Percentiles rank a stretch among this genome's conserved stretches.
These are phyloP conservation scores for Spodoptera frugiperda DNA, from an alignment of 1,140 invertebrate species.

Conservation along the genomic window DNA sequence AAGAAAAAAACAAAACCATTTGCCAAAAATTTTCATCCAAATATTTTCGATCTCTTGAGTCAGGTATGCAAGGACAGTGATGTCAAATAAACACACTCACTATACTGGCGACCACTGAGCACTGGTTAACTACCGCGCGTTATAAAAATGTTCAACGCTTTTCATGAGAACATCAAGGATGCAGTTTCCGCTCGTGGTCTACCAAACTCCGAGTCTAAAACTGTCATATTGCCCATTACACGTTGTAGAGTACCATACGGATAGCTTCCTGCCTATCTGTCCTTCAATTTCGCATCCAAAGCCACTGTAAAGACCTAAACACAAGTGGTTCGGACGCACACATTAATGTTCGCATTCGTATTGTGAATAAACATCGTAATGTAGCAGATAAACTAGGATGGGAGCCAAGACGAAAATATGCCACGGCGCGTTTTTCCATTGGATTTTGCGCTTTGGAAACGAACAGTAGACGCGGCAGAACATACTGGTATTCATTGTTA, in stretches of 20 bases:
- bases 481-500: constrained; percentile 72
- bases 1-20: constrained; percentile 49
- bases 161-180: constrained; percentile 12
- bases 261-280: background rate
- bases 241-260: constrained; percentile 38
- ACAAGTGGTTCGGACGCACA: constrained; percentile 81
- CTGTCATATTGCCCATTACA: constrained; percentile 5
- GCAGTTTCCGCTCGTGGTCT: constrained; percentile 8
- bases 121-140: constrained; percentile 17
- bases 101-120: constrained; percentile 25
- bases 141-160: constrained; percentile 24
- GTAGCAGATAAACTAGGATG: constrained; percentile 86
- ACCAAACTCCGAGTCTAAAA: constrained; percentile 4
- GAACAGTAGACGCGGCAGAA: constrained; percentile 72
- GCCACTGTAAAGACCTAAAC: constrained; percentile 66
- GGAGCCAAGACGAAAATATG: constrained; percentile 86
- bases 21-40: constrained; percentile 51
- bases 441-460: constrained; percentile 83
- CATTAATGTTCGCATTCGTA: constrained; percentile 84
- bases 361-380: constrained; percentile 86
- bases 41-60: constrained; percentile 44
- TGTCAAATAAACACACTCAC: constrained; percentile 45
- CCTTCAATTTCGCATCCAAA: constrained; percentile 59
- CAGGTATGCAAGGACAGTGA: constrained; percentile 48
- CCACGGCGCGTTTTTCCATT: constrained; percentile 85